Base-by-base conservation (phyloP, 2,797 vertebrate genomes). In the Takifugu rubripes region DNA sequence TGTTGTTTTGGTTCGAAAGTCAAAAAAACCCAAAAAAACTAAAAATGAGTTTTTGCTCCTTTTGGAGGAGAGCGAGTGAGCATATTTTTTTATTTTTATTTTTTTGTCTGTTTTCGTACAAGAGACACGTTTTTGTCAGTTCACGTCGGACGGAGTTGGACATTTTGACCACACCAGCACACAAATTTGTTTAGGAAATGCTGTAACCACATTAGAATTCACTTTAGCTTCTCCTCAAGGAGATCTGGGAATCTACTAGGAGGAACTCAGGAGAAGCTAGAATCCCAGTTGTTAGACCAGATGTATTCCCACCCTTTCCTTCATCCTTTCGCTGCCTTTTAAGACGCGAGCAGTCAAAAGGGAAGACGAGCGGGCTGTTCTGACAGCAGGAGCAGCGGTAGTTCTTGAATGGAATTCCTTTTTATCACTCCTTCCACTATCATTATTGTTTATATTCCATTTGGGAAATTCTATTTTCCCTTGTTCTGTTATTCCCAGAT, bases 361-460 rank as follows among this genome's bases (percentile, higher is more conserved):
- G 29, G 61, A 21, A 27, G 0, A 50, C 15, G 9, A n/a, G 44
- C 44, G 21, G 16, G 21, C 21, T 21, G 75, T 70, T 60, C 46
- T 46, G 16, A 49, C 59, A 52, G 57, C 58, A 52, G 46, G 52
- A 59, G 55, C 53, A 49, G 12, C 49, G 46, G 2, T 40, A 12
- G 70, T 61, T 72, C 75, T 71, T 79, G 40, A 83, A 80, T 72
- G 63, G 65, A 67, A 74, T 66, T 74, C 76, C 59, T 64, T 5
- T 77, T 68, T 45, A 53, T 83, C 69, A 76, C 51, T 82, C 52
- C 73, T 77, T 87, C 75, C 77, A 72, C 52, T 64, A 71, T 80
- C 61, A 54, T 59, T 59, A 56, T 66, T 74, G 74, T 74, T 82
- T 71, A 64, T 74, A 60, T 64, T 72, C 61, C 54, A 3, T 21